Evolutionary conservation across 2,113 vertebrate species (phyloP).

Genomic region (Chrysochloris asiatica): DNA sequence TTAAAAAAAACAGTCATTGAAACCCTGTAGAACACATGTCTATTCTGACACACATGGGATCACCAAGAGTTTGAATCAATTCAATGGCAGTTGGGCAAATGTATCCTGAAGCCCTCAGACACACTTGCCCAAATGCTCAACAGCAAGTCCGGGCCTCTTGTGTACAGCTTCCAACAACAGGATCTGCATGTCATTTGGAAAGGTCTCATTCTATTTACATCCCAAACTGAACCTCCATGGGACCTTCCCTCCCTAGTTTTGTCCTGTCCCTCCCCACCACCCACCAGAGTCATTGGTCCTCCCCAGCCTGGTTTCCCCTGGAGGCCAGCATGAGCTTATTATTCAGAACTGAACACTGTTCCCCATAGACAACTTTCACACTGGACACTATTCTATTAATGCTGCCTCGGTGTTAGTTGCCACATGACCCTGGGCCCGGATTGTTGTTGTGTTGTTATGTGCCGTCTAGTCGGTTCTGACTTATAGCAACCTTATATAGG

Average conservation of each 20-base stretch:
- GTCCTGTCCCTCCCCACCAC: neutral
- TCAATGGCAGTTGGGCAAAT: neutral
- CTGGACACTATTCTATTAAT: no score
- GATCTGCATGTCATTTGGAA: neutral
- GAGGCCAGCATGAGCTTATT: no score
- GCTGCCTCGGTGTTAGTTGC: neutral
- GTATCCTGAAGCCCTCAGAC: neutral
- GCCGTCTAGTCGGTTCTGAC: no score
- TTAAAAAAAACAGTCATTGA: neutral
- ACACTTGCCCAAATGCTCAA: neutral
- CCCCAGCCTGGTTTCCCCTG: neutral
- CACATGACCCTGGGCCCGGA: neutral
- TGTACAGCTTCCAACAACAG: no score
- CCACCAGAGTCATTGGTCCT: neutral
- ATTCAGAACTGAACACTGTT: neutral
- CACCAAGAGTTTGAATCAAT: no score
- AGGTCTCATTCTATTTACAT: neutral
- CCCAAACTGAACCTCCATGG: neutral
- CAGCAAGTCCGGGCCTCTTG: neutral
- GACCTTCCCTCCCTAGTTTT: neutral
- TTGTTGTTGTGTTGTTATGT: no score
- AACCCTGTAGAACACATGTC: neutral
- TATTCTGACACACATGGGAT: neutral
- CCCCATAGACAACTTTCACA: neutral
- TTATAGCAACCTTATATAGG: no score